Percentiles rank a stretch among this genome's conserved stretches.
These are phyloP conservation scores for Apotomis capreana DNA, from an alignment of 2,888 invertebrate genomes.

Conservation along the genomic window DNA sequence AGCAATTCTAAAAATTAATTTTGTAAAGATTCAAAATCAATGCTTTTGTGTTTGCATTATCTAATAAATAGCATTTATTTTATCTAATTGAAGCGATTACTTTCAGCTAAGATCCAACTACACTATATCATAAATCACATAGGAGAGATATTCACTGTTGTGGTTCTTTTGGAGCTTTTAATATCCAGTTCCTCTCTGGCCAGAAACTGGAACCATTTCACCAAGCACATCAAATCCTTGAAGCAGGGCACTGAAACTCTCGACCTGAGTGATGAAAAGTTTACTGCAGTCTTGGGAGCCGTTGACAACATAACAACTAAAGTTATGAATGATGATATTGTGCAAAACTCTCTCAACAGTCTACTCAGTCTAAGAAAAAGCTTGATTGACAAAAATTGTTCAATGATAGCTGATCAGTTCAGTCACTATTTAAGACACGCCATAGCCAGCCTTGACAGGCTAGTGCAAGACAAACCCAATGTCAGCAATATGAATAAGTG, in stretches of 20 bases:
- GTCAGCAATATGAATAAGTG: slow-evolving; percentile 82
- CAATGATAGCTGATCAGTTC: slow-evolving; percentile 84
- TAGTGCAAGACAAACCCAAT: slow-evolving; percentile 78
- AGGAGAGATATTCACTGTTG: slow-evolving; percentile 86
- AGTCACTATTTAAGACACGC: slow-evolving; percentile 85
- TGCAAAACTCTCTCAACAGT: slow-evolving; percentile 82
- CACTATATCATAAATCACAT: slow-evolving; percentile 82
- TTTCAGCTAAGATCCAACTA: slow-evolving; percentile 76
- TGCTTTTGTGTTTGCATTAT: too few species aligned
- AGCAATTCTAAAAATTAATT: too few species aligned
- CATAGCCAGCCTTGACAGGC: slow-evolving; percentile 84
- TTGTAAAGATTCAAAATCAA: too few species aligned
- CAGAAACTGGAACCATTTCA: slow-evolving; percentile 90
- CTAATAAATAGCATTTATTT: not conserved
- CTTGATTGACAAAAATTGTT: slow-evolving; percentile 75
- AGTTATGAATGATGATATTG: slow-evolving; percentile 87
- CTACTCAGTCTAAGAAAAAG: slow-evolving; percentile 71
- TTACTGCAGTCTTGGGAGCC: slow-evolving; percentile 87
- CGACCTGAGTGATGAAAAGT: slow-evolving; percentile 83
- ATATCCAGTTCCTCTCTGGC: slow-evolving; percentile 70
- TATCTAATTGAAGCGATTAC: slow-evolving; percentile 16
- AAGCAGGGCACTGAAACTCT: slow-evolving; percentile 85
- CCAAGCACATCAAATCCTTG: slow-evolving; percentile 88
- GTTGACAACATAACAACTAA: slow-evolving; percentile 87
- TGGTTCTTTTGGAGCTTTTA: slow-evolving; percentile 86